These are phyloP conservation scores for Burhinus oedicnemus DNA, from an alignment of 2,113 vertebrate genomes.

Conservation along the genomic window DNA sequence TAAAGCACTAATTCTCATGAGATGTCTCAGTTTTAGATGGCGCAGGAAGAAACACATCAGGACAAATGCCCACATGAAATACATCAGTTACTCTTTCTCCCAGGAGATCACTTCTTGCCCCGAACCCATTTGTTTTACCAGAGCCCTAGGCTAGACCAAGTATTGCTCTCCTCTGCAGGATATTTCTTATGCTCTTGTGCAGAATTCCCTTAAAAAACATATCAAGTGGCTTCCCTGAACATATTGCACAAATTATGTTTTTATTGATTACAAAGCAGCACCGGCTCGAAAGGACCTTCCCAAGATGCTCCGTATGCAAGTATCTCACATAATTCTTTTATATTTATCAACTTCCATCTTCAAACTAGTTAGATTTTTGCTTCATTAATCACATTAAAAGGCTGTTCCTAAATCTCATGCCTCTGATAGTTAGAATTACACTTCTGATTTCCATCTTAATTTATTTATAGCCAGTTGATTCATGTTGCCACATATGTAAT, in stretches of 20 bases:
- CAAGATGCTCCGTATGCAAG: background rate
- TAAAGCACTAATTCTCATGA: background rate
- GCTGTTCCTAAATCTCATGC: background rate
- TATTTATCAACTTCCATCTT: background rate
- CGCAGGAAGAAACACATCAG: background rate
- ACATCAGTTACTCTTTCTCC: background rate
- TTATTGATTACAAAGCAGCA: background rate
- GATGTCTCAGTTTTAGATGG: background rate
- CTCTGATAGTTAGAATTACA: background rate
- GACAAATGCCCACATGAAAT: background rate
- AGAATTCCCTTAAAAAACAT: background rate
- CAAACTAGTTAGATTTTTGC: background rate
- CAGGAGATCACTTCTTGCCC: background rate
- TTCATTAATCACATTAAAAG: background rate
- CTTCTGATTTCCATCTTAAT: conserved; percentile 2
- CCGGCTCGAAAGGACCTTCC: background rate
- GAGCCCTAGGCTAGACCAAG: background rate
- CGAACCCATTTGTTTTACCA: background rate
- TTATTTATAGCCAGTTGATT: conserved; percentile 22
- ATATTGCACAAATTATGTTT: background rate
- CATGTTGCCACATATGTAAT: background rate
- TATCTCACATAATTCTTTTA: background rate
- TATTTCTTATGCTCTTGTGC: background rate
- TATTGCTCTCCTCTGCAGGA: fast-evolving
- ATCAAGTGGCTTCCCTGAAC: background rate